Evolutionary conservation across 2,797 vertebrate genomes (phyloP).

Genomic region (Ataeniobius toweri): DNA sequence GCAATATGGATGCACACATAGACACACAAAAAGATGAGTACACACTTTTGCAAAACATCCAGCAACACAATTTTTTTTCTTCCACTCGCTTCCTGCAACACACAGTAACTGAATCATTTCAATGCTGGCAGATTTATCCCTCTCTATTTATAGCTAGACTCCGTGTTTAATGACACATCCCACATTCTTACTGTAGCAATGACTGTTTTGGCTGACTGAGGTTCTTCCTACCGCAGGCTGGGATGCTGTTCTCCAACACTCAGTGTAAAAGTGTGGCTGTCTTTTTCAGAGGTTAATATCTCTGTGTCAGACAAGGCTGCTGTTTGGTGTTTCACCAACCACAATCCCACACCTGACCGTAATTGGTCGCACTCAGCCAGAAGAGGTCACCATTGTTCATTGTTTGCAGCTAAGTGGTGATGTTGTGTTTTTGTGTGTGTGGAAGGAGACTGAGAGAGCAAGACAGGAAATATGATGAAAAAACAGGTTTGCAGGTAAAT

Average conservation of each 20-base stretch:
- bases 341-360: slow-evolving; percentile 44
- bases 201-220: slow-evolving; percentile 50
- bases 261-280: background rate
- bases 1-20: slow-evolving; percentile 35
- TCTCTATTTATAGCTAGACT: slow-evolving; percentile 69
- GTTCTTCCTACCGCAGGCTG: slow-evolving; percentile 35
- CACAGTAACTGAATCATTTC: slow-evolving; percentile 60
- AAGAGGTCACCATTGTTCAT: slow-evolving; percentile 64
- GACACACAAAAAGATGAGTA: slow-evolving; percentile 27
- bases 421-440: slow-evolving; percentile 23
- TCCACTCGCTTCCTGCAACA: slow-evolving; percentile 43
- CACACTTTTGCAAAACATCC: slow-evolving; percentile 40
- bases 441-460: background rate
- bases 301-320: background rate
- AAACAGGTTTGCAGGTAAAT: background rate
- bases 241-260: background rate
- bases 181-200: slow-evolving; percentile 47
- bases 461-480: background rate
- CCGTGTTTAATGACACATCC: slow-evolving; percentile 62
- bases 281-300: background rate
- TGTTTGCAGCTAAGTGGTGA: slow-evolving; percentile 40
- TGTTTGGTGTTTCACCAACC: slow-evolving; percentile 20
- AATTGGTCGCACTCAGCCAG: slow-evolving; percentile 46
- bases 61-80: slow-evolving; percentile 41
- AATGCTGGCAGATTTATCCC: slow-evolving; percentile 57